phyloP scores from a whole-genome alignment of 2,113 vertebrate genomes.

The Tapirus terrestris region DNA sequence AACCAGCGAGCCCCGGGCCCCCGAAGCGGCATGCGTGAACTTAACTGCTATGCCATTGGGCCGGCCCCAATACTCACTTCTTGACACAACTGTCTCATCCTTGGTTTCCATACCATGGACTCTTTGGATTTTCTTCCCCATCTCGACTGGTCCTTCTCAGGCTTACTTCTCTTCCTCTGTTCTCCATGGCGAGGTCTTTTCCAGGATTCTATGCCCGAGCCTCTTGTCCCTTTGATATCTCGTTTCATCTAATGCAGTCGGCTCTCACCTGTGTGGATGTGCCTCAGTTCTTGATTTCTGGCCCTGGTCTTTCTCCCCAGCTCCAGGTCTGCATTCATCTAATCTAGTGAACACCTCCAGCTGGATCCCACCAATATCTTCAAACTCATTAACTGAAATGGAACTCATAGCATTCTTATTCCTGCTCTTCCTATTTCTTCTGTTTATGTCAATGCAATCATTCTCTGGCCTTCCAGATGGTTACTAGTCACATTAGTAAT shows the following conservation, averaged over 20 bases:
- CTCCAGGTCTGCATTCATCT: background rate
- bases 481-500: no score
- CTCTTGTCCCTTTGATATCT: no score
- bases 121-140: background rate
- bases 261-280: no score
- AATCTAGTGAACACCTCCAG: background rate
- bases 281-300: background rate
- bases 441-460: accelerated
- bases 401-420: background rate
- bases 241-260: background rate
- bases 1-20: no score
- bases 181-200: background rate
- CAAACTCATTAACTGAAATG: background rate
- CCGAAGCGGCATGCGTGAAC: no score
- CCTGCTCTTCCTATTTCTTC: background rate
- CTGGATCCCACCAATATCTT: background rate
- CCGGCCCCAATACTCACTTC: accelerated
- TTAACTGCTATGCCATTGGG: no score
- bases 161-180: background rate
- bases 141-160: background rate
- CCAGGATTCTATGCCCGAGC: background rate
- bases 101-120: background rate
- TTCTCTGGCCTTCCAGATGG: no score
- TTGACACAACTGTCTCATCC: accelerated
- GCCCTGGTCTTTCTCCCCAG: background rate